Evolutionary conservation across 2,113 vertebrate genomes (phyloP).

Genomic region (Anser cygnoides): DNA sequence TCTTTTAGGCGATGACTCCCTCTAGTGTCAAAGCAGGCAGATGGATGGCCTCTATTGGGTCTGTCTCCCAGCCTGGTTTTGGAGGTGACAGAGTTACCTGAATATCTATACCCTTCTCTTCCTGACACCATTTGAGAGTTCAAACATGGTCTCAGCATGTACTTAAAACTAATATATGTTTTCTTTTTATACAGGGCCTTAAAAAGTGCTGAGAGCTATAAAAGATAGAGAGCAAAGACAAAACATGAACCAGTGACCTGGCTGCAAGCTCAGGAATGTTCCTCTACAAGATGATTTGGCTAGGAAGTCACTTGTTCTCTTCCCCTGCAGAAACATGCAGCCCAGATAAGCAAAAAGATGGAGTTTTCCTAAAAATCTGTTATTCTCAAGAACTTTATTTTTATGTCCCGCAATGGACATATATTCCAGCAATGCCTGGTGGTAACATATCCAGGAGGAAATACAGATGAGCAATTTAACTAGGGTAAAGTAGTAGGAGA

Average conservation of each 20-base stretch:
- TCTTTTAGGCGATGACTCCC: constrained; percentile 50
- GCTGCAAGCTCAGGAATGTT: not conserved
- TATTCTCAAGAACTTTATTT: not conserved
- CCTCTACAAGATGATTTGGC: not conserved
- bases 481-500: not conserved
- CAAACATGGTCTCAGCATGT: not conserved
- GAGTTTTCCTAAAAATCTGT: not conserved
- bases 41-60: not conserved
- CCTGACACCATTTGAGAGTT: not conserved
- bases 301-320: not conserved
- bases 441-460: not conserved
- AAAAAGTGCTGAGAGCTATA: not conserved
- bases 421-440: not conserved
- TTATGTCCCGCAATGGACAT: not conserved
- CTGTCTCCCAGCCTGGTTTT: not conserved
- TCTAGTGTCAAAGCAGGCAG: constrained; percentile 46
- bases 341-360: fast-evolving
- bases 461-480: not conserved
- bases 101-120: not conserved
- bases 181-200: not conserved
- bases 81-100: not conserved
- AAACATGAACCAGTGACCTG: not conserved
- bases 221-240: not conserved
- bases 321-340: not conserved
- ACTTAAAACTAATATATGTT: not conserved